These are phyloP conservation scores for Electrophaes corylata DNA, from an alignment of 2,888 invertebrate species.

Conservation along the genomic window DNA sequence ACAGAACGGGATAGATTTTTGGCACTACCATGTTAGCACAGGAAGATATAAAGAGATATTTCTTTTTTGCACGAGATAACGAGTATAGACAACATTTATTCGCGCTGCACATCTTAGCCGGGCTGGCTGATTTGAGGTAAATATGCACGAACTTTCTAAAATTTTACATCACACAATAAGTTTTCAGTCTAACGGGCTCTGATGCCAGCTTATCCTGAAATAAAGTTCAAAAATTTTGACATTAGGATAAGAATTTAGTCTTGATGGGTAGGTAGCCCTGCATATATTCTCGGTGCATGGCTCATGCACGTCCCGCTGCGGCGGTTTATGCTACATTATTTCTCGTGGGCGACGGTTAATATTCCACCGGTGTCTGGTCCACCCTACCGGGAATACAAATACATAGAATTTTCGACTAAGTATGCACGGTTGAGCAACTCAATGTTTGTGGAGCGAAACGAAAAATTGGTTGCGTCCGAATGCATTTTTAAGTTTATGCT, in stretches of 20 bases:
- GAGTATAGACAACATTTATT: no score
- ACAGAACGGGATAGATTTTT: no score
- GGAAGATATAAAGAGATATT: no score
- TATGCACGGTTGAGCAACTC: slow-evolving; percentile 66
- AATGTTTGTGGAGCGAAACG: slow-evolving; percentile 43
- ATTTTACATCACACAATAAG: neutral
- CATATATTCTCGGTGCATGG: slow-evolving; percentile 52
- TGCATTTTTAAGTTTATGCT: slow-evolving; percentile 18
- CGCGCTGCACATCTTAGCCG: no score
- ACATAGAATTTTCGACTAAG: slow-evolving; percentile 55
- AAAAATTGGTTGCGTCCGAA: slow-evolving; percentile 19
- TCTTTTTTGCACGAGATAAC: no score
- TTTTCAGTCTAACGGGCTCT: neutral
- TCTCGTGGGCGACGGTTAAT: slow-evolving; percentile 68
- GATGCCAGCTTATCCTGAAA: neutral
- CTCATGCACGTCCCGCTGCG: slow-evolving; percentile 70
- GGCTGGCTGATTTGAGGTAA: no score
- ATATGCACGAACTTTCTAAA: neutral
- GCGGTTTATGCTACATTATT: slow-evolving; percentile 77
- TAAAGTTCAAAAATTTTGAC: neutral
- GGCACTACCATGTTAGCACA: no score
- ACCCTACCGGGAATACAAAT: slow-evolving; percentile 73
- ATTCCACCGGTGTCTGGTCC: slow-evolving; percentile 67
- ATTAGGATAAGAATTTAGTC: slow-evolving; percentile 5
- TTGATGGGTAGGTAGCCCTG: slow-evolving; percentile 29